These are phyloP conservation scores for Cryptoprocta ferox DNA, from an alignment of 2,797 vertebrate species.

Conservation along the genomic window DNA sequence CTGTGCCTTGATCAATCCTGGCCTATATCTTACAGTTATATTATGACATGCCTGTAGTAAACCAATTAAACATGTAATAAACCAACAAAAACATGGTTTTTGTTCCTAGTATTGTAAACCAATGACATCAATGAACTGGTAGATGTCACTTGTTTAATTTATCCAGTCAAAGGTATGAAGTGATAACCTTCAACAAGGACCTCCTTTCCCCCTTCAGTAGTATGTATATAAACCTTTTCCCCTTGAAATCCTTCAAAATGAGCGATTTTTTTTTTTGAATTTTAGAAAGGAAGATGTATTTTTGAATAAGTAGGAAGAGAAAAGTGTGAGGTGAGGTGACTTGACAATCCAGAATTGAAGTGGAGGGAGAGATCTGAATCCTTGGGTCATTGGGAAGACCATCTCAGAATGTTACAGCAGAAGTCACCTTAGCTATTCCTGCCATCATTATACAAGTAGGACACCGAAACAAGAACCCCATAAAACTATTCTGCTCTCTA, in stretches of 20 bases:
- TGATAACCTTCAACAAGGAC: neutral
- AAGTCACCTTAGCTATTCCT: neutral
- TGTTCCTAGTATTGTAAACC: constrained; percentile 11
- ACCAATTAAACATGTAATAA: neutral
- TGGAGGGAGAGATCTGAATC: neutral
- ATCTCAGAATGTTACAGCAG: neutral
- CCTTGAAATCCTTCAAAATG: neutral
- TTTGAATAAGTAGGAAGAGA: neutral
- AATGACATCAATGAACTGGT: neutral
- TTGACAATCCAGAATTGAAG: neutral
- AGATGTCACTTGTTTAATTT: neutral
- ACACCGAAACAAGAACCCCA: neutral
- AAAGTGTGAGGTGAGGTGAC: neutral
- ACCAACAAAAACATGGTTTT: neutral
- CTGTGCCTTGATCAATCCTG: neutral
- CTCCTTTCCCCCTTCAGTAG: neutral
- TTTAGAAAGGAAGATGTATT: neutral
- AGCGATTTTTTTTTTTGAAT: neutral
- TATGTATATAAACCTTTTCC: neutral
- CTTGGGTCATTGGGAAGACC: neutral
- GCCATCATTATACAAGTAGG: neutral
- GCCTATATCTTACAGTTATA: neutral
- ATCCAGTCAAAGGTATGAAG: neutral
- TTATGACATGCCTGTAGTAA: neutral
- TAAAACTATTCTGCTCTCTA: neutral